These are phyloP conservation scores for Aphaenogaster ashmeadi DNA, from an alignment of 1,140 invertebrate genomes.

Conservation along the genomic window DNA sequence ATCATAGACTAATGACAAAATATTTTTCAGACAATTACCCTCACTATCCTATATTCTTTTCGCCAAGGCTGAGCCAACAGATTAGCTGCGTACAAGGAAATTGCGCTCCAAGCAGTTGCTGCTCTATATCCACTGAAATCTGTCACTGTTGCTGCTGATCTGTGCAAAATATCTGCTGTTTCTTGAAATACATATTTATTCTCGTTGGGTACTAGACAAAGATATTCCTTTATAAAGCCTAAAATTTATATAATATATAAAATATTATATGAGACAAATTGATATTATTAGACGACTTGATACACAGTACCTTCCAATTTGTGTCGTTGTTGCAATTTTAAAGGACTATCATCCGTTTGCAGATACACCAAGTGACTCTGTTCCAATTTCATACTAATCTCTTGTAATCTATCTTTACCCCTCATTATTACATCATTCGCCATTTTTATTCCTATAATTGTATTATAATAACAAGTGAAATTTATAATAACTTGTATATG, in stretches of 20 bases:
- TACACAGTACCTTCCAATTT: slow-evolving; percentile 91
- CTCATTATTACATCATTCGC: slow-evolving; percentile 85
- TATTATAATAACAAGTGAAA: not conserved
- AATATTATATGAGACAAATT: not conserved
- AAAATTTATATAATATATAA: slow-evolving; percentile 83
- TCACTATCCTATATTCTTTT: slow-evolving; percentile 93
- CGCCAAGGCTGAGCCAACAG: slow-evolving; percentile 95
- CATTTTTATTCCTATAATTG: slow-evolving; percentile 81
- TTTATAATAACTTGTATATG: not conserved
- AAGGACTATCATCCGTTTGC: slow-evolving; percentile 92
- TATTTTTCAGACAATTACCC: slow-evolving; percentile 87
- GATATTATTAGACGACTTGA: not conserved
- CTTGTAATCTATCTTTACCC: slow-evolving; percentile 87
- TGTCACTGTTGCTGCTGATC: slow-evolving; percentile 90
- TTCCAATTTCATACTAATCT: slow-evolving; percentile 91
- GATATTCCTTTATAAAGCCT: slow-evolving; percentile 93
- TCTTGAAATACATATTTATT: slow-evolving; percentile 93
- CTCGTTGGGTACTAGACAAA: slow-evolving; percentile 92
- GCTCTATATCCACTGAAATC: slow-evolving; percentile 94
- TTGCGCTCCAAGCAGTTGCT: slow-evolving; percentile 93
- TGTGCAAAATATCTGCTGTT: slow-evolving; percentile 92
- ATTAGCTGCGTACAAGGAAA: slow-evolving; percentile 95
- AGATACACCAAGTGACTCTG: slow-evolving; percentile 91
- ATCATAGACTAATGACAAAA: not conserved
- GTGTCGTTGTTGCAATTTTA: slow-evolving; percentile 91